Percentiles rank a stretch among this genome's conserved stretches.
Conservation (phyloP, 2,888 invertebrate species). For the Barypeithes pellucidus region DNA sequence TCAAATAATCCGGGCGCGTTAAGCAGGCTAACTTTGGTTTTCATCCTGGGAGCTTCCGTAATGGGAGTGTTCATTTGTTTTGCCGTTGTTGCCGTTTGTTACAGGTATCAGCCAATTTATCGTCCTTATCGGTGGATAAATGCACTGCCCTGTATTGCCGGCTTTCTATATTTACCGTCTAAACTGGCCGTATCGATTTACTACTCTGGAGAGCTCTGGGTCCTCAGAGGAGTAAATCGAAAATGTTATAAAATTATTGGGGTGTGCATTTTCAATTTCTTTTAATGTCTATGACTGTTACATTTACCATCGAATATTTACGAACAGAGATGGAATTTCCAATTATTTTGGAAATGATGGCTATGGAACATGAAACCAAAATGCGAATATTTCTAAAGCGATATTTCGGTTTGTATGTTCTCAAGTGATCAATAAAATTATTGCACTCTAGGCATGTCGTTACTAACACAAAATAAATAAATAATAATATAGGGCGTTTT, state of each 20-base stretch:
- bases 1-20: constrained; percentile 85
- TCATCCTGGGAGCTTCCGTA: constrained; percentile 93
- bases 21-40: constrained; percentile 92
- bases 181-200: neutral
- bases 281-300: constrained; percentile 7
- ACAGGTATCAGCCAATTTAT: constrained; percentile 80
- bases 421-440: neutral
- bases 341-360: neutral
- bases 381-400: neutral
- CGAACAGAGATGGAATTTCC: constrained; percentile 6
- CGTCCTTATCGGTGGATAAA: constrained; percentile 20
- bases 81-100: constrained; percentile 95
- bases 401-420: neutral
- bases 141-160: constrained; percentile 19
- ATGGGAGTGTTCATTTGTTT: constrained; percentile 96
- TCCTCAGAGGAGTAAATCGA: too few species aligned
- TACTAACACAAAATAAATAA: neutral
- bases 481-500: neutral
- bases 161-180: constrained; percentile 17
- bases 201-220: too few species aligned
- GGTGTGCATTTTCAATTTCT: neutral
- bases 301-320: neutral
- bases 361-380: too few species aligned
- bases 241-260: neutral
- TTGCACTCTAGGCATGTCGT: neutral